A percentile compares a stretch with the other conserved stretches of the same genome.
Conservation (phyloP, 1,140 invertebrate genomes). For the Apis cerana region DNA sequence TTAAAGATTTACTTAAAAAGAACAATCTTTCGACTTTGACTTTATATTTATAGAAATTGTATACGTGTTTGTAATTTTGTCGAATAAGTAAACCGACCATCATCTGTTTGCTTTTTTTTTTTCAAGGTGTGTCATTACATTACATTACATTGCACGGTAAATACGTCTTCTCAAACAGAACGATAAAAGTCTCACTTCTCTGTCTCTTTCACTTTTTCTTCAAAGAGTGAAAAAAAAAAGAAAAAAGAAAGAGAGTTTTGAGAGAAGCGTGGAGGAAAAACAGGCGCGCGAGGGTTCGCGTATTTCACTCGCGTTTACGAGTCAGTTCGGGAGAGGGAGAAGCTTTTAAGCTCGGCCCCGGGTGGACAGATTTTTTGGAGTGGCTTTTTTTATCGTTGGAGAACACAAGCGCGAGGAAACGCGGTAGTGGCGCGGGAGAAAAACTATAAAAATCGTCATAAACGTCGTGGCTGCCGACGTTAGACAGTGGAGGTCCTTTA, state of each 20-base stretch:
- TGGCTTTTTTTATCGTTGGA: constrained; percentile 15
- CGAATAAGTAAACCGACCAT: too few relatives aligned
- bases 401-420: constrained; percentile 15
- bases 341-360: constrained; percentile 41
- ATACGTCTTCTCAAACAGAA: too few relatives aligned
- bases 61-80: too few relatives aligned
- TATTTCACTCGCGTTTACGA: constrained; percentile 52
- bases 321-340: background rate
- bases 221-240: background rate
- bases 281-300: constrained; percentile 38
- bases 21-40: too few relatives aligned
- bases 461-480: constrained; percentile 20
- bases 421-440: constrained; percentile 24
- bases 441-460: constrained; percentile 64
- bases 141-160: too few relatives aligned
- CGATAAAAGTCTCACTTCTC: too few relatives aligned
- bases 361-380: constrained; percentile 14
- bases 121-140: too few relatives aligned
- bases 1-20: too few relatives aligned
- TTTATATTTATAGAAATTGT: too few relatives aligned
- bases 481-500: background rate
- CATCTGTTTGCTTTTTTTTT: too few relatives aligned
- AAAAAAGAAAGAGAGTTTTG: background rate
- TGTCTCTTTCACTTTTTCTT: background rate
- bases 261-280: constrained; percentile 10